A percentile compares a stretch with the other conserved stretches of the same genome.
phyloP scores from a whole-genome alignment of 2,888 invertebrate genomes.

The Eupeodes latifasciatus region DNA sequence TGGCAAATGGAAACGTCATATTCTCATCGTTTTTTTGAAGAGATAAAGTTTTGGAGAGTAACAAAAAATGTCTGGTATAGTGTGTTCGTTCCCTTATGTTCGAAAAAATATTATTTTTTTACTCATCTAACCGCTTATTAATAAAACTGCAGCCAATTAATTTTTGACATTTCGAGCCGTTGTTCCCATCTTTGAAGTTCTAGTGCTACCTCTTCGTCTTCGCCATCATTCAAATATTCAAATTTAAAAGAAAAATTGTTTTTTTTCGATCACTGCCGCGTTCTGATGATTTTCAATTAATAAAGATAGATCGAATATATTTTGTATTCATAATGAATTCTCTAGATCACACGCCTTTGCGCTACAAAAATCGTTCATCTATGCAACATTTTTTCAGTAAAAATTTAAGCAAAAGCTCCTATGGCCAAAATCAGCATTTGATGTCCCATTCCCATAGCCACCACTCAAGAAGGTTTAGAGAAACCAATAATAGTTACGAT shows the following conservation, averaged over 20 bases:
- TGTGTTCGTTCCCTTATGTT: neutral
- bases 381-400: slow-evolving; percentile 45
- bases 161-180: slow-evolving; percentile 51
- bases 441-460: slow-evolving; percentile 19
- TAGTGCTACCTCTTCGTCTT: too few relatives aligned
- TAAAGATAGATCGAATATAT: neutral
- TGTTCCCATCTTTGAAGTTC: slow-evolving; percentile 17
- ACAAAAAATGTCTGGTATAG: too few relatives aligned
- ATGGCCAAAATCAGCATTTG: slow-evolving; percentile 3
- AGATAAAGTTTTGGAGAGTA: too few relatives aligned
- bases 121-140: neutral
- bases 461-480: slow-evolving; percentile 33
- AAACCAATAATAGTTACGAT: slow-evolving; percentile 75
- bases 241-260: neutral
- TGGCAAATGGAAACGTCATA: too few relatives aligned
- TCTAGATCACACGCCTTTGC: slow-evolving; percentile 51
- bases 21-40: too few relatives aligned
- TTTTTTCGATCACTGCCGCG: neutral
- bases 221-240: slow-evolving; percentile 31
- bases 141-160: neutral
- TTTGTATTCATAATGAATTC: slow-evolving; percentile 52
- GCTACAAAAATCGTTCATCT: slow-evolving; percentile 56
- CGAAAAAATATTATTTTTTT: neutral
- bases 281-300: neutral
- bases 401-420: slow-evolving; percentile 36